Base-by-base conservation (phyloP, 1,140 invertebrate genomes). In the Bombus impatiens region DNA sequence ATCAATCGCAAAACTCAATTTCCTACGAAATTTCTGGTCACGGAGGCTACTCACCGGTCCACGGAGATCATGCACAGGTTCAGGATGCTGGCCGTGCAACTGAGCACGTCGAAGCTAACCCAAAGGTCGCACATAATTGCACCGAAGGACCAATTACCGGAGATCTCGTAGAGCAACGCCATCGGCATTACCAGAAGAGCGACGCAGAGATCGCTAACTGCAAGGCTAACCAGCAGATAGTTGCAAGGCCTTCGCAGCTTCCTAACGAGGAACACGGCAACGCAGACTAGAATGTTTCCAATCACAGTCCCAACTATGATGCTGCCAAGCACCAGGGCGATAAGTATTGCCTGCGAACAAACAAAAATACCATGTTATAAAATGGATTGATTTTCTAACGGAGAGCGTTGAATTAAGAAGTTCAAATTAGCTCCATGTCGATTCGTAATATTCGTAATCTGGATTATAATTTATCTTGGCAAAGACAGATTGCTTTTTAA, bases 1-100 rank as follows among this genome's bases (percentile, higher is more conserved):
- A 77, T 35, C 35, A 10, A 42, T 12, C 1, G 25, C 10, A 37
- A 68, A 57, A 76, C 18, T 44, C 22, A 44, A 78, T 78, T 78
- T 67, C 32, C 22, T 25, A 13, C 4, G 18, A 44, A 62, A 44
- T 65, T 42, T 15, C 32, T 80, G 12, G 22, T 42, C 42, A 22
- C 8, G 40, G 13, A n/a, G 25, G 57, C 42, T 35, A 93, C 94
- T 94, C 87, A 95, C 89, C 97, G 96, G 93, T 98, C 98, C 44
- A 98, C 97, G 42, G 98, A 98, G 94, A 99, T 98, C 97, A 98
- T 98, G 93, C 98, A 99, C 79, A 99, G 96, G 95, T 99, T 99
- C 25, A 99, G 95, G 88, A 99, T 99, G 89, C 98, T 98, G 47
- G 98, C 98, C 22, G 98, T 98, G 94, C 96, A 98, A 87, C 96